Base-by-base conservation (phyloP, 1,140 invertebrate species). In the Harpegnathos saltator region DNA sequence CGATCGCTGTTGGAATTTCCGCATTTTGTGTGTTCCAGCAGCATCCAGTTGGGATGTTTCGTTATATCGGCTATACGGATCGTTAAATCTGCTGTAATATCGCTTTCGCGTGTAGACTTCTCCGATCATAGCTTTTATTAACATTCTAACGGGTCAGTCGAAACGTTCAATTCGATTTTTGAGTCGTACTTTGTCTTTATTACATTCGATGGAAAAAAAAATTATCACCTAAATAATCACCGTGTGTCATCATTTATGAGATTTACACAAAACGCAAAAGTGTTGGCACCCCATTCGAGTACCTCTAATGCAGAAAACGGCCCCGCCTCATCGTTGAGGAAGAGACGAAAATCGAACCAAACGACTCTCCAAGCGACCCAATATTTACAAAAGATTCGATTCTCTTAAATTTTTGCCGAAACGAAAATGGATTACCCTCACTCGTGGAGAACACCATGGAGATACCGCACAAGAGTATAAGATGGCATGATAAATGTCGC, bases 31-130 rank as follows among this genome's bases (percentile, higher is more conserved):
- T 86, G 84, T 58, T 93, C 87, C 38, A 97, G 69, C 1, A 96
- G 88, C 38, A 90, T 74, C 1, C 95, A 83, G 89, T 96, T 96
- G 7, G 85, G 92, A 88, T 96, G 96, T 19, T 89, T 86, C 0
- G 89, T 89, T 1, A 96, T 93, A 85, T 95, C 93, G 1, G 1
- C 83, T 80, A 29, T 12, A 19, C 24, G 7, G 17, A 52, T 78
- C 19, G 19, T 44, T 61, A 77, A 75, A 77, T 58, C 26, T 29
- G 26, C 1, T 62, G 44, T 19, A 74, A 19, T 44, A 22, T 26
- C 5, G 7, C 26, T 17, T 15, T 62, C 9, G 0, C 22, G 26
- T 24, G 26, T 24, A 62, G 24, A 29, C 22, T 62, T 26, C 24
- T 62, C 29, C n/a, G 0, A 26, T 62, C 17, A 26, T 26, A 24